phyloP scores from a whole-genome alignment of 2,888 invertebrate species.

The Parnassius apollo region DNA sequence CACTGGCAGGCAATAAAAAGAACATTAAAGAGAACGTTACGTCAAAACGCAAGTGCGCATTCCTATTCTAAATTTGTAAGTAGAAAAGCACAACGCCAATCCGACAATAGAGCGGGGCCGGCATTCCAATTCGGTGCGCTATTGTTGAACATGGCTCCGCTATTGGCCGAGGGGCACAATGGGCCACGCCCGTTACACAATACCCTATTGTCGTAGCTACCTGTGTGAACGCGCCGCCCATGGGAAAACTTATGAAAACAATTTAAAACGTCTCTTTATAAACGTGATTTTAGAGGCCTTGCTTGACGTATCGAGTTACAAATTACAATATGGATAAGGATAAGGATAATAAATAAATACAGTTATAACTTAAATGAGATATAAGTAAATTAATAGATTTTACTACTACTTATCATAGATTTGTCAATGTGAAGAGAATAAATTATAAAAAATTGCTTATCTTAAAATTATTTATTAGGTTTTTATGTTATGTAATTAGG shows the following conservation, averaged over 20 bases:
- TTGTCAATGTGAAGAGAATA: too few relatives aligned
- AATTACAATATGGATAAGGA: too few relatives aligned
- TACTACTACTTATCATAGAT: too few relatives aligned
- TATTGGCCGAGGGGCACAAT: conserved; percentile 73
- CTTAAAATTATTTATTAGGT: too few relatives aligned
- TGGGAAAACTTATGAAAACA: conserved; percentile 29
- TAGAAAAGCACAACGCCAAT: conserved; percentile 56
- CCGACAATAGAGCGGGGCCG: conserved; percentile 69
- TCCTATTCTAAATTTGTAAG: conserved; percentile 47
- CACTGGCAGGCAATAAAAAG: conserved; percentile 1
- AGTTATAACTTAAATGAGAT: too few relatives aligned
- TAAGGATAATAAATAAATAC: too few relatives aligned
- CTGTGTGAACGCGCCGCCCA: conserved; percentile 57
- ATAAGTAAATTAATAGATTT: too few relatives aligned
- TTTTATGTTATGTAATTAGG: too few relatives aligned
- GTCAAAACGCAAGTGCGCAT: conserved; percentile 10
- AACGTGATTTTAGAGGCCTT: conserved; percentile 2
- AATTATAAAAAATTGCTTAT: too few relatives aligned
- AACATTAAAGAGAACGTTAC: neutral
- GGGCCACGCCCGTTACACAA: conserved; percentile 76
- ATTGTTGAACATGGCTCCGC: conserved; percentile 65
- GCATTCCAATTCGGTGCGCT: conserved; percentile 76
- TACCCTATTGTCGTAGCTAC: conserved; percentile 72
- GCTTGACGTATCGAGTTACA: neutral
- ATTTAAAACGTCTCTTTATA: conserved; percentile 3